Conservation (phyloP, 2,113 vertebrate genomes). For the Onychostruthus taczanowskii region DNA sequence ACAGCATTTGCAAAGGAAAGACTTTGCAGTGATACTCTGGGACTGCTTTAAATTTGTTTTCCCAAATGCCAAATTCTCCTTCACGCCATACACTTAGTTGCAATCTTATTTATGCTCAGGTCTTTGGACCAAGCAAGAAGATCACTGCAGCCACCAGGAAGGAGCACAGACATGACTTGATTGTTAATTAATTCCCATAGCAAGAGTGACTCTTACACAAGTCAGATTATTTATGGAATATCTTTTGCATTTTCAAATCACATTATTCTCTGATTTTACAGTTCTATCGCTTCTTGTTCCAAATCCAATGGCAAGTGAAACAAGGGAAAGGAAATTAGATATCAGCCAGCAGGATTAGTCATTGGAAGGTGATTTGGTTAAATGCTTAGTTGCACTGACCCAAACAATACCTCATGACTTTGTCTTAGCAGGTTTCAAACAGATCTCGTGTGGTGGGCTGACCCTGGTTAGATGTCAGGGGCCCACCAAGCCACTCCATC, state of each 20-base stretch:
- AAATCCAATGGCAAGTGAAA: neutral
- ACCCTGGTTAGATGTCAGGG: neutral
- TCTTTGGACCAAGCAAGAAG: constrained; percentile 45
- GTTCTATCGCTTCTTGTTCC: neutral
- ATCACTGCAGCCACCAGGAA: constrained; percentile 43
- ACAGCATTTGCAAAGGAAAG: constrained; percentile 57
- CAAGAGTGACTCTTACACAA: neutral
- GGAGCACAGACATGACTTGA: neutral
- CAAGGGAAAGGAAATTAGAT: neutral
- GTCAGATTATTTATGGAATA: neutral
- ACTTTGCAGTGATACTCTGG: constrained; percentile 18
- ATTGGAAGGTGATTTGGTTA: neutral
- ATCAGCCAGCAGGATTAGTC: neutral
- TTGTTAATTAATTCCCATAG: neutral
- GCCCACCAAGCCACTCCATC: neutral
- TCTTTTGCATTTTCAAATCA: neutral
- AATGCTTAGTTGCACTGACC: neutral
- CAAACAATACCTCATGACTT: neutral
- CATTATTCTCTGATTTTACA: neutral
- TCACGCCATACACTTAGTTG: neutral
- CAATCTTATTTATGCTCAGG: constrained; percentile 20
- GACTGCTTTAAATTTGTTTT: constrained; percentile 56
- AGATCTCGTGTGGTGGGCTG: neutral
- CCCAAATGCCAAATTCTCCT: constrained; percentile 47
- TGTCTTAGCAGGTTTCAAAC: neutral